phyloP scores from a whole-genome alignment of 2,888 invertebrate species.

The Aphrophora alni region DNA sequence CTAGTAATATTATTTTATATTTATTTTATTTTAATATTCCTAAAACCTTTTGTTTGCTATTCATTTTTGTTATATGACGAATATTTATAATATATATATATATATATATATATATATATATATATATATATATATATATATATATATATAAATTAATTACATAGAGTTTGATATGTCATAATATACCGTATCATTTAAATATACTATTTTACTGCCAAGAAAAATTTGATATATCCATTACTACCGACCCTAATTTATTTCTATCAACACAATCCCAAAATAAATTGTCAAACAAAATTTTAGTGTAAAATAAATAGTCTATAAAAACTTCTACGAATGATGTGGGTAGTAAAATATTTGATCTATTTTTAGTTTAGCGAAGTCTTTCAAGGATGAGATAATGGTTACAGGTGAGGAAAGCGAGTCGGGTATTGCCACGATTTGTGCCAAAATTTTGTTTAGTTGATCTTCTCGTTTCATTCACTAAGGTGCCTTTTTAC shows the following conservation, averaged over 20 bases:
- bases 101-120: too few species aligned
- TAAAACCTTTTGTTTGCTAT: too few species aligned
- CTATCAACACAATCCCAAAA: not conserved
- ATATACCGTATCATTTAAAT: too few species aligned
- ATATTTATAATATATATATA: too few species aligned
- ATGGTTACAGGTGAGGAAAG: conserved; percentile 6
- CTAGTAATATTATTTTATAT: too few species aligned
- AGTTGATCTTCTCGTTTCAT: not conserved
- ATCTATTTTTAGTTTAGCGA: not conserved
- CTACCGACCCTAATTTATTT: not conserved
- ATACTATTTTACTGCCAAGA: not conserved
- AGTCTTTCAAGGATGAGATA: conserved; percentile 1
- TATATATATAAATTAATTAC: too few species aligned
- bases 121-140: too few species aligned
- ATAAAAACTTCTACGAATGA: not conserved
- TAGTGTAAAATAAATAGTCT: not conserved
- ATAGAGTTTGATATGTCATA: too few species aligned
- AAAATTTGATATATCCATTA: not conserved
- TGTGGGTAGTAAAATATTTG: not conserved
- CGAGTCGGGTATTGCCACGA: not conserved
- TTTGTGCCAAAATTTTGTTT: conserved; percentile 9
- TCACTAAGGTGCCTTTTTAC: not conserved
- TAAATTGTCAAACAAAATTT: conserved; percentile 1
- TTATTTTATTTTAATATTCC: too few species aligned
- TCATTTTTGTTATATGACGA: too few species aligned